Base-by-base conservation (phyloP, 2,113 vertebrate species). In the Phodopus roborovskii region DNA sequence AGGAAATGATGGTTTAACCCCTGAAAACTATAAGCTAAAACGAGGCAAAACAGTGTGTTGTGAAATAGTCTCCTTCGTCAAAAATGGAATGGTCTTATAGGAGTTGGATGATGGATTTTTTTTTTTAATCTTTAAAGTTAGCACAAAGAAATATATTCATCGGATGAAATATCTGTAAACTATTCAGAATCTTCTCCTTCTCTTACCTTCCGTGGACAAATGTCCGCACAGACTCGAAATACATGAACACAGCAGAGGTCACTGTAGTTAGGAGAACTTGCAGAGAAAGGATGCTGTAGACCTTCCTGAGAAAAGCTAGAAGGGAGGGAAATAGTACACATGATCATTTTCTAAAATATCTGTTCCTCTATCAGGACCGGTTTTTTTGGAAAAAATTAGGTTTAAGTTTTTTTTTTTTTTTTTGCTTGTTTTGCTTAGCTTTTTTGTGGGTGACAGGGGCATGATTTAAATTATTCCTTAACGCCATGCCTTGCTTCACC, bases 261-360 rank as follows among this genome's bases (percentile, higher is more conserved):
- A 99, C 98, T 10, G 99, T 99, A 60, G 99, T 99, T 95, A 99
- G 73, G 0, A 99, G 96, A 95, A 99, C 98, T 98, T 99, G 99
- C 75, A 99, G 2, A 66, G 99, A 99, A 94, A 99, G 98, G 95
- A 99, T 99, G 93, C 98, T 99, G 98, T 99, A 99, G 53, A 99
- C 99, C 98, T 99, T 99, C 73, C 99, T 99, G 5, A 99, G 98
- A 98, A 99, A 99, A 68, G 98, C 99, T 99, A 91, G 86, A 75
- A 98, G 94, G 60, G 60, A 92, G 10, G 4, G 60, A 97, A 96
- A 83, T 96, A 12, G 90, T 86, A 96, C 24, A 86, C 5, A 5
- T 94, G 58, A 74, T 1, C 53, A 50, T 87, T 88, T 95, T 86
- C 42, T 90, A 88, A 90, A 94, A 9, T 26, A 95, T 91, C 64